These are phyloP conservation scores for Dasysyrphus tricinctus DNA, from an alignment of 2,888 invertebrate genomes.

Conservation along the genomic window DNA sequence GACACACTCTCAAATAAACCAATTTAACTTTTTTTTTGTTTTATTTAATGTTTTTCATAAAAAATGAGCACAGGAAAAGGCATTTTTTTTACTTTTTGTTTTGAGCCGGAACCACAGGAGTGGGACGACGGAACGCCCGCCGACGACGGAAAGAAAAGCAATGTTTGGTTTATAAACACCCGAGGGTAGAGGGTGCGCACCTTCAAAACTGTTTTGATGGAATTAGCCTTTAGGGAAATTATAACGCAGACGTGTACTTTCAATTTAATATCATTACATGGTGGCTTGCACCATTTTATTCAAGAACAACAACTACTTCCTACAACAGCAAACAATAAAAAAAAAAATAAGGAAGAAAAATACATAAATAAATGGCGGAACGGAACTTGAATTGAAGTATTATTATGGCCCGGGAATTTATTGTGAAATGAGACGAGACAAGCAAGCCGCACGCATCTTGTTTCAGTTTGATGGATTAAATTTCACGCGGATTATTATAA, in stretches of 20 bases:
- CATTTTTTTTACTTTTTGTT: constrained; percentile 17
- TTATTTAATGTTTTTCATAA: constrained; percentile 59
- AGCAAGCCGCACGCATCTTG: constrained; percentile 30
- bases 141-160: background rate
- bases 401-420: constrained; percentile 1
- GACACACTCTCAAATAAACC: constrained; percentile 64
- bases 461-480: constrained; percentile 61
- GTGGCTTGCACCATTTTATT: constrained; percentile 34
- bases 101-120: background rate
- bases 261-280: constrained; percentile 67
- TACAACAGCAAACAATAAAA: constrained; percentile 13
- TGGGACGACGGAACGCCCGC: background rate
- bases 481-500: constrained; percentile 46
- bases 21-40: constrained; percentile 66
- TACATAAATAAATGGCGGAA: background rate
- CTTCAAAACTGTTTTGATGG: constrained; percentile 67
- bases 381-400: background rate
- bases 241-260: constrained; percentile 71
- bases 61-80: constrained; percentile 48
- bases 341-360: constrained; percentile 13
- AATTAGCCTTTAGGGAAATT: constrained; percentile 74
- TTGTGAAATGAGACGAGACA: constrained; percentile 7
- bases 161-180: constrained; percentile 13
- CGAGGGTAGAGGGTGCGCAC: constrained; percentile 31
- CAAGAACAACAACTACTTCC: background rate